These are phyloP conservation scores for Phymastichus coffea DNA, from an alignment of 1,140 invertebrate species.

Conservation along the genomic window DNA sequence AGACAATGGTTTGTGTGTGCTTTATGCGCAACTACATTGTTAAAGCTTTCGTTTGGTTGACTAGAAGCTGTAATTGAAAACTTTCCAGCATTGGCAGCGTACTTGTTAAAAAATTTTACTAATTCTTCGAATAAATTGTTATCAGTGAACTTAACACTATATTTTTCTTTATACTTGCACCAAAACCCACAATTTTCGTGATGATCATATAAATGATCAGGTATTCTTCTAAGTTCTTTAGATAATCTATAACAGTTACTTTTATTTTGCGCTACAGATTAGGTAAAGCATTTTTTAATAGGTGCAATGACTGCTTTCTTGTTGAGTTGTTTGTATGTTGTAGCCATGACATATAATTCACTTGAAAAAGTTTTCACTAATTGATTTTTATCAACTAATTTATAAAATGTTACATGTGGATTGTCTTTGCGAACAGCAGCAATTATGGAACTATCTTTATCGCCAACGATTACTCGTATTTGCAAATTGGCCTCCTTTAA, in stretches of 20 bases:
- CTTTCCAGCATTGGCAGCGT: constrained; percentile 13
- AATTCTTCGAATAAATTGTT: constrained; percentile 4
- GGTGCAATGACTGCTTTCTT: constrained; percentile 25
- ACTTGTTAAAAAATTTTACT: constrained; percentile 9
- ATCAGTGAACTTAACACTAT: constrained; percentile 9
- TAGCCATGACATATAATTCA: constrained; percentile 26
- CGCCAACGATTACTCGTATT: no score
- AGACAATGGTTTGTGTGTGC: constrained; percentile 14
- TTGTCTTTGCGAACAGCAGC: constrained; percentile 22
- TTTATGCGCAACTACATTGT: constrained; percentile 17
- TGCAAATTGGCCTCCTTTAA: no score
- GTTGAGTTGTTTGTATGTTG: constrained; percentile 18
- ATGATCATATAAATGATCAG: constrained; percentile 29
- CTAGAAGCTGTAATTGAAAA: constrained; percentile 22
- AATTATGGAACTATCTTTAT: no score
- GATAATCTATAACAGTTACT: constrained; percentile 19
- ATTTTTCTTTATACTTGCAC: no score
- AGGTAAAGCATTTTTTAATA: constrained; percentile 33
- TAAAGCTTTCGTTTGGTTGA: no score
- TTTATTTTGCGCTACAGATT: constrained; percentile 30
- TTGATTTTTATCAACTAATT: constrained; percentile 35
- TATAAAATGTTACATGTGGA: constrained; percentile 14
- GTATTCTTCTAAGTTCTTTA: constrained; percentile 18
- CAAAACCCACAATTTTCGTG: constrained; percentile 30
- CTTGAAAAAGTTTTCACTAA: constrained; percentile 29